Conservation (phyloP, 1,140 invertebrate species). For the Diplogasteroides magnus region DNA sequence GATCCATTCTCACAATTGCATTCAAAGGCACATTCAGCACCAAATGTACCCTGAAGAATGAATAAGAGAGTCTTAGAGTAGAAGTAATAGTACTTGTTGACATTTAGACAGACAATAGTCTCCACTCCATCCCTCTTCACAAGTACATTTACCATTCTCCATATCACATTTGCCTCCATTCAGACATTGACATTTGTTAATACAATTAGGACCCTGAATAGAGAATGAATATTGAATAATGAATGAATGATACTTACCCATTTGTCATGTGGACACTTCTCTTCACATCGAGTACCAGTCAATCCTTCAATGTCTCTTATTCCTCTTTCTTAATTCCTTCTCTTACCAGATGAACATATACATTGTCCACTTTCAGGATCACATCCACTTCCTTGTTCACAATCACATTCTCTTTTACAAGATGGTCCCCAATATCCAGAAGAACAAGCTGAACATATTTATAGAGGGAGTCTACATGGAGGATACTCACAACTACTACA, state of each 20-base stretch:
- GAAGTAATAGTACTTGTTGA: slow-evolving; percentile 59
- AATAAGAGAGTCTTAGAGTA: slow-evolving; percentile 51
- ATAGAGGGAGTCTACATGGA: too few species aligned
- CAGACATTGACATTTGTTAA: slow-evolving; percentile 64
- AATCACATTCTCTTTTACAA: slow-evolving; percentile 70
- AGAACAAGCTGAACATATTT: slow-evolving; percentile 63
- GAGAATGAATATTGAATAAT: neutral
- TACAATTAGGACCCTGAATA: slow-evolving; percentile 65
- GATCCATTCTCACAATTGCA: slow-evolving; percentile 60
- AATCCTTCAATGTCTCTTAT: slow-evolving; percentile 63
- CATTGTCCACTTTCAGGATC: slow-evolving; percentile 43
- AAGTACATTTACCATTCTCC: slow-evolving; percentile 70
- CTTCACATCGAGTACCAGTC: slow-evolving; percentile 68
- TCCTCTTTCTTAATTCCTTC: neutral
- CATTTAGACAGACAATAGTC: slow-evolving; percentile 50
- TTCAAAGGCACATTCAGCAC: slow-evolving; percentile 61
- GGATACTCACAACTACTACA: slow-evolving; percentile 59
- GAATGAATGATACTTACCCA: slow-evolving; percentile 10
- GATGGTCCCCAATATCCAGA: slow-evolving; percentile 70
- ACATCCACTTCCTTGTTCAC: slow-evolving; percentile 53
- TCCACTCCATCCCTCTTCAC: slow-evolving; percentile 48
- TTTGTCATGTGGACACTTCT: slow-evolving; percentile 63
- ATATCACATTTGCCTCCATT: slow-evolving; percentile 68
- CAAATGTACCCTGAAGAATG: slow-evolving; percentile 72
- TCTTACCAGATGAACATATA: slow-evolving; percentile 9